Evolutionary conservation across 2,888 invertebrate genomes (phyloP).

Genomic region (Neoaliturus tenellus): DNA sequence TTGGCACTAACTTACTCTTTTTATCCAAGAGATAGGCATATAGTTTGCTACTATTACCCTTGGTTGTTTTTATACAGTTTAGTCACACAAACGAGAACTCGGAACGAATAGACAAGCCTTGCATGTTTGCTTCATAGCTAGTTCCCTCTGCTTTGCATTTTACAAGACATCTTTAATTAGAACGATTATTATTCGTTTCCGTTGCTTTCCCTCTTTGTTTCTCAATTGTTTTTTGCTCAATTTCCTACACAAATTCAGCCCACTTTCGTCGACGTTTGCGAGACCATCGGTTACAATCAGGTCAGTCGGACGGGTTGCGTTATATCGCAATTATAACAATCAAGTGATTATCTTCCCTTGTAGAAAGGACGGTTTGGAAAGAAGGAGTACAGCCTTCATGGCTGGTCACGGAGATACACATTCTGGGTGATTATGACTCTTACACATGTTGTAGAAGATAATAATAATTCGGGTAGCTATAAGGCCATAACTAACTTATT

Average conservation of each 20-base stretch:
- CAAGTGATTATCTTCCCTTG: background rate
- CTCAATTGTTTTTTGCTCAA: constrained; percentile 44
- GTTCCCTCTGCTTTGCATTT: constrained; percentile 47
- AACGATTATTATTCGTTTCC: constrained; percentile 48
- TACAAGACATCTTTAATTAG: constrained; percentile 52
- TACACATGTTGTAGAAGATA: too few species aligned
- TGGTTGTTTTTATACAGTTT: too few species aligned
- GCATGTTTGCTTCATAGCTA: constrained; percentile 34
- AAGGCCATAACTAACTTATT: too few species aligned
- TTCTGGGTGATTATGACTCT: too few species aligned
- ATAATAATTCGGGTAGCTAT: too few species aligned
- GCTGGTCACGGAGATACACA: background rate
- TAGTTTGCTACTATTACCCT: too few species aligned
- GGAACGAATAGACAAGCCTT: background rate
- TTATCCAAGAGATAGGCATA: too few species aligned
- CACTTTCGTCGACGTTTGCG: constrained; percentile 31
- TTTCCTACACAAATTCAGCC: constrained; percentile 43
- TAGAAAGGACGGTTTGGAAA: background rate
- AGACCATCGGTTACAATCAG: background rate
- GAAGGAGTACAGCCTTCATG: background rate
- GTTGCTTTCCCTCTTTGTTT: constrained; percentile 41
- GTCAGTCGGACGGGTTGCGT: constrained; percentile 22
- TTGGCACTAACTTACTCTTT: too few species aligned
- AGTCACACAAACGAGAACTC: too few species aligned
- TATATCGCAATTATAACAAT: background rate